Evolutionary conservation across 1,140 invertebrate genomes (phyloP).

Genomic region (Cyclargus thomasi): DNA sequence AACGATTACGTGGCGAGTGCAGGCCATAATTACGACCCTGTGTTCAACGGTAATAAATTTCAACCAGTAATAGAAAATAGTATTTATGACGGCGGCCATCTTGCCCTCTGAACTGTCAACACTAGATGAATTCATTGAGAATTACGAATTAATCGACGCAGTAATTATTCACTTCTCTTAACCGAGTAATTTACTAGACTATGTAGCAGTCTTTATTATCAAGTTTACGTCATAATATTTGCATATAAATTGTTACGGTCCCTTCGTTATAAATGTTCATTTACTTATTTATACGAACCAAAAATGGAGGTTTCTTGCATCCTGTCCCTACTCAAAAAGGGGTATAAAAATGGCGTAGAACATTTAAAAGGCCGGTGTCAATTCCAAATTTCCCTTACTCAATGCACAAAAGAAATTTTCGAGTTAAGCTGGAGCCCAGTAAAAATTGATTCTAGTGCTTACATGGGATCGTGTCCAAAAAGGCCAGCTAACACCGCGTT

Average conservation of each 20-base stretch:
- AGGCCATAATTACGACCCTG: conserved; percentile 23
- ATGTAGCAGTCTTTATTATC: background rate
- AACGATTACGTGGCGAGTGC: conserved; percentile 23
- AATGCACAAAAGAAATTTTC: conserved; percentile 34
- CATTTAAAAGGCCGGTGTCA: conserved; percentile 25
- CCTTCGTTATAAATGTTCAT: too few species aligned
- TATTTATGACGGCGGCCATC: background rate
- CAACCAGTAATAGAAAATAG: conserved; percentile 12
- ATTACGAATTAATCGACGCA: background rate
- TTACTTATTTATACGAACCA: too few species aligned
- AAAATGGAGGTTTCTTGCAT: too few species aligned
- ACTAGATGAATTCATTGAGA: background rate
- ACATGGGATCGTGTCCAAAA: conserved; percentile 33
- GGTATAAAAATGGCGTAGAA: background rate
- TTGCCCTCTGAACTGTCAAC: background rate
- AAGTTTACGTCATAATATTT: background rate
- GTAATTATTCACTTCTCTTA: background rate
- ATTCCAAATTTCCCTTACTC: conserved; percentile 32
- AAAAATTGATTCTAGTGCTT: conserved; percentile 35
- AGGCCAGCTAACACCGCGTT: conserved; percentile 27
- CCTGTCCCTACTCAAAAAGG: too few species aligned
- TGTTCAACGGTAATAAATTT: conserved; percentile 20
- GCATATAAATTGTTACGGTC: background rate
- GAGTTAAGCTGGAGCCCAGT: conserved; percentile 28
- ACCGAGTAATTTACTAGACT: background rate